Evolutionary conservation across 2,888 invertebrate species (phyloP).

Genomic region (Strigamia maritima): DNA sequence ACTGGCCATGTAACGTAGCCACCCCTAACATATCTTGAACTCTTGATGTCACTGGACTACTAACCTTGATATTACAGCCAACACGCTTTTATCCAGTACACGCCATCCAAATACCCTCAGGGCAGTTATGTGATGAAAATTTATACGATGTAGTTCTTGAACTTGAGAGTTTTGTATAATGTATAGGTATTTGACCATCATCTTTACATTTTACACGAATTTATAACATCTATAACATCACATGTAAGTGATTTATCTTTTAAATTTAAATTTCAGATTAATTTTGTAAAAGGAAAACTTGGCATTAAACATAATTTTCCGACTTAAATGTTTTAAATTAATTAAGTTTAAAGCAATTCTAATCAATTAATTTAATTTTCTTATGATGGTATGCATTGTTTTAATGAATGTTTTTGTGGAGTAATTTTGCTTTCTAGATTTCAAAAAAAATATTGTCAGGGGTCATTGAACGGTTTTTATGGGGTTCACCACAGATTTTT

Average conservation of each 20-base stretch:
- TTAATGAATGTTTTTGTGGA: no score
- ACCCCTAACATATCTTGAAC: background rate
- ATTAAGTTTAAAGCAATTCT: no score
- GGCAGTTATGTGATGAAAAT: background rate
- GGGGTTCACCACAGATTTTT: background rate
- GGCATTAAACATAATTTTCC: background rate
- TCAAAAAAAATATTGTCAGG: background rate
- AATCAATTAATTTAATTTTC: no score
- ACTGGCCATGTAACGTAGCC: background rate
- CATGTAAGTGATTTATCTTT: background rate
- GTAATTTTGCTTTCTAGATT: no score
- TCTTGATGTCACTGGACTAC: constrained; percentile 14
- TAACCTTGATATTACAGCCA: constrained; percentile 11
- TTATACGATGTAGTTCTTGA: background rate
- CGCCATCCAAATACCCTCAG: background rate
- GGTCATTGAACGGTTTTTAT: background rate
- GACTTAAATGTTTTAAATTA: background rate
- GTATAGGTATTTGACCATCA: background rate
- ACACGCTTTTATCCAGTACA: background rate
- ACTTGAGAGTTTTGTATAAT: background rate
- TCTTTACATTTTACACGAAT: background rate
- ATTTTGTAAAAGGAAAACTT: background rate
- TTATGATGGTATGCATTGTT: no score
- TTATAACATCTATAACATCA: background rate
- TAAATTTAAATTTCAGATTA: background rate